Evolutionary conservation across 2,888 invertebrate species (phyloP).

Genomic region (Acanthococcus lagerstroemiae): DNA sequence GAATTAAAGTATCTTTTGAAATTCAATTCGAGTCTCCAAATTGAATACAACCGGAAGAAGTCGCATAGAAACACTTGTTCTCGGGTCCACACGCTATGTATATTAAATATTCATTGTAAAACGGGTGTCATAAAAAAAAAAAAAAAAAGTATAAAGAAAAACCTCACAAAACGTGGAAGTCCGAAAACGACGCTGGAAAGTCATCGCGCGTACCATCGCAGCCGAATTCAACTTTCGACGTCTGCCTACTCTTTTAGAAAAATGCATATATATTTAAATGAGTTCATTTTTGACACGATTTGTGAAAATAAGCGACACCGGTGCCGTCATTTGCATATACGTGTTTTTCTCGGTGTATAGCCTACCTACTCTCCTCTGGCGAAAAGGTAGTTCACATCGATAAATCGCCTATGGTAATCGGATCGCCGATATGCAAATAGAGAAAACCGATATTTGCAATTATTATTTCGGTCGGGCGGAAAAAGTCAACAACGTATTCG

Average conservation of each 20-base stretch:
- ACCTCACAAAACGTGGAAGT: neutral
- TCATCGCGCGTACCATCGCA: neutral
- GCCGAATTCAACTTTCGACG: no score
- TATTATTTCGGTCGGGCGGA: slow-evolving; percentile 22
- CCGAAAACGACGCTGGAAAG: neutral
- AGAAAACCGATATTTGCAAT: slow-evolving; percentile 28
- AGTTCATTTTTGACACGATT: slow-evolving; percentile 25
- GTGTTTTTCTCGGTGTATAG: neutral
- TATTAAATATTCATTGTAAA: neutral
- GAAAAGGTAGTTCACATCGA: slow-evolving; percentile 27
- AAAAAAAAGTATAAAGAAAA: no score
- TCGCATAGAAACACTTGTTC: no score
- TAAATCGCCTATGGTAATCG: slow-evolving; percentile 29
- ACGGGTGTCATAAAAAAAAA: no score
- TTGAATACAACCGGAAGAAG: no score
- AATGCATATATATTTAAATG: slow-evolving; percentile 21
- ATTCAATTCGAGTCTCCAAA: no score
- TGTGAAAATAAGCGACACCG: slow-evolving; percentile 12
- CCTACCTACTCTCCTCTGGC: slow-evolving; percentile 9
- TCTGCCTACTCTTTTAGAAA: neutral
- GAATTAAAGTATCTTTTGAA: no score
- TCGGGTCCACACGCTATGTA: no score
- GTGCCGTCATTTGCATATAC: slow-evolving; percentile 17
- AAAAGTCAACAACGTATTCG: slow-evolving; percentile 12
- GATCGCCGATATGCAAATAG: slow-evolving; percentile 27